These are phyloP conservation scores for Rhea americana DNA, from an alignment of 2,113 vertebrate genomes.

Conservation along the genomic window DNA sequence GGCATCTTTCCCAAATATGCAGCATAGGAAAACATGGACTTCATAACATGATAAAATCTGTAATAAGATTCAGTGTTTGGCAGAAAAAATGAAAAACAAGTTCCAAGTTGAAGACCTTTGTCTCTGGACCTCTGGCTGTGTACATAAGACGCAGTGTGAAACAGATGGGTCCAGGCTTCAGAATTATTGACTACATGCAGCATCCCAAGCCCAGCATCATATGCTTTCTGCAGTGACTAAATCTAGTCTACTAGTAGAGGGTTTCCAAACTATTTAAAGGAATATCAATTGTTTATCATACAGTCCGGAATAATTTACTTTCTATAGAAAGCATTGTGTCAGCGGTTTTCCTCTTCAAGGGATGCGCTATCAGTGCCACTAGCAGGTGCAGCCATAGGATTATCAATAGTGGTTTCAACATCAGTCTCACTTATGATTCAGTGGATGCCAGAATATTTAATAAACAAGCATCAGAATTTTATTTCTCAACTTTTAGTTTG, in stretches of 20 bases:
- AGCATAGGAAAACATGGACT: not conserved
- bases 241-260: not conserved
- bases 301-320: not conserved
- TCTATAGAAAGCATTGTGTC: not conserved
- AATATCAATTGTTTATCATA: not conserved
- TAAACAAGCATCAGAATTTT: not conserved
- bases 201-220: not conserved
- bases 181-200: not conserved
- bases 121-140: not conserved
- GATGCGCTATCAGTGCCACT: rapidly evolving
- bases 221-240: not conserved
- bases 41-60: not conserved
- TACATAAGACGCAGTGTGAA: not conserved
- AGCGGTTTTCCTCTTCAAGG: not conserved
- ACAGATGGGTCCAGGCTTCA: not conserved
- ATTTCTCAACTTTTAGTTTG: not conserved
- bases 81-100: not conserved
- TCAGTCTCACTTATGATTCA: not conserved
- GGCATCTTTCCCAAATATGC: not conserved
- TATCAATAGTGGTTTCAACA: not conserved
- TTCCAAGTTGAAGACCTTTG: not conserved
- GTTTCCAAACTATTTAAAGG: not conserved
- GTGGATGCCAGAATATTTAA: not conserved
- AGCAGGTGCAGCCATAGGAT: not conserved
- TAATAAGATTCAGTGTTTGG: not conserved